A percentile compares a stretch with the other conserved stretches of the same genome.
These are phyloP conservation scores for Perdix hodgsoniae DNA, from an alignment of 2,797 vertebrate species.

Conservation along the genomic window DNA sequence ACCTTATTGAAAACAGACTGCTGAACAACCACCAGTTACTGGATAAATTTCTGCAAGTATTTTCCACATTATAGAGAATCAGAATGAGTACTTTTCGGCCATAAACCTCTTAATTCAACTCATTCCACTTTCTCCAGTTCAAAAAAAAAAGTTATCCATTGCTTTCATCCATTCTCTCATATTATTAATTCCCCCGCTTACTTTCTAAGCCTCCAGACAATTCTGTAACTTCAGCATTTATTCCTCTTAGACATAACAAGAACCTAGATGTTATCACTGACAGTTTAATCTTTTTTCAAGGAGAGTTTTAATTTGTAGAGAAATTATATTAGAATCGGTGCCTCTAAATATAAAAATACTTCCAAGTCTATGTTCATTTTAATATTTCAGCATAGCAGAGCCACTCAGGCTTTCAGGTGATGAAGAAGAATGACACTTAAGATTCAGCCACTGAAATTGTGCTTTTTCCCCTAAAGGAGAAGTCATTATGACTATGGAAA, in stretches of 20 bases:
- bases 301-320: constrained; percentile 66
- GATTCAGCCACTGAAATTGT: background rate
- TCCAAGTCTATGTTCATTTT: constrained; percentile 48
- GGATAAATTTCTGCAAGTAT: background rate
- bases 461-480: background rate
- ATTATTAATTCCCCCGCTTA: constrained; percentile 54
- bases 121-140: background rate
- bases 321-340: constrained; percentile 65
- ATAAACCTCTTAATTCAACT: constrained; percentile 59
- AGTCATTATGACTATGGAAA: background rate
- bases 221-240: constrained; percentile 69
- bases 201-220: constrained; percentile 68
- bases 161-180: constrained; percentile 47
- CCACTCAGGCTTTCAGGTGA: constrained; percentile 48
- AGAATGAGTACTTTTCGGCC: constrained; percentile 6
- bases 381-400: constrained; percentile 25
- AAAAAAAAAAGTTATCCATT: background rate
- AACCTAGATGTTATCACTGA: constrained; percentile 65
- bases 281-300: constrained; percentile 70
- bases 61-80: background rate
- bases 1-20: constrained; percentile 44
- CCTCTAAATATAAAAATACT: constrained; percentile 65
- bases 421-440: constrained; percentile 20
- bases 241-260: constrained; percentile 70
- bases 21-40: background rate